Conservation (phyloP, 1,140 invertebrate genomes). For the Gryllus bimaculatus region DNA sequence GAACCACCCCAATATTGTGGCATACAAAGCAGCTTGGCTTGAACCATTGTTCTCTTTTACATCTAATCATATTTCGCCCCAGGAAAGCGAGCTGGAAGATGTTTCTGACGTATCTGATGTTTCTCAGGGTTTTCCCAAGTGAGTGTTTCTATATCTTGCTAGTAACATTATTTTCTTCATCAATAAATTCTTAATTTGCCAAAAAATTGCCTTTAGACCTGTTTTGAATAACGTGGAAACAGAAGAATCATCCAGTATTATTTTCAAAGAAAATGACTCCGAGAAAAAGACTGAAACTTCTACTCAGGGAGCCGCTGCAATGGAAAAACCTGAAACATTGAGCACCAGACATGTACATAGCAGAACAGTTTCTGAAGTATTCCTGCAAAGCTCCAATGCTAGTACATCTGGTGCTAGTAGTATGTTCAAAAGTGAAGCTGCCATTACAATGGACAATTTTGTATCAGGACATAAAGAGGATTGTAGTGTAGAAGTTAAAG, state of each 20-base stretch:
- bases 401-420: not conserved
- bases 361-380: not conserved
- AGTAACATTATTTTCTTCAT: too few species aligned
- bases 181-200: too few species aligned
- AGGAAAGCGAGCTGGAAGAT: too few species aligned
- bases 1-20: constrained; percentile 71
- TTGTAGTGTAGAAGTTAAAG: too few species aligned
- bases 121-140: too few species aligned
- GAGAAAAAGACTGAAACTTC: not conserved
- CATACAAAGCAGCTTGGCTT: constrained; percentile 75
- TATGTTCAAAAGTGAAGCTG: not conserved
- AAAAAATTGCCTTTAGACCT: too few species aligned
- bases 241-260: constrained; percentile 17
- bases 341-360: not conserved
- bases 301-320: not conserved
- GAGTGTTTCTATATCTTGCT: too few species aligned
- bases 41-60: constrained; percentile 44
- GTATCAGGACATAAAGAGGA: too few species aligned
- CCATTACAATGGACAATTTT: too few species aligned
- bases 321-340: not conserved
- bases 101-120: too few species aligned
- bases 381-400: not conserved
- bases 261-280: constrained; percentile 16
- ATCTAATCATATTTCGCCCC: not conserved
- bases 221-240: not conserved